phyloP scores from a whole-genome alignment of 2,113 vertebrate genomes.

The Condylura cristata region DNA sequence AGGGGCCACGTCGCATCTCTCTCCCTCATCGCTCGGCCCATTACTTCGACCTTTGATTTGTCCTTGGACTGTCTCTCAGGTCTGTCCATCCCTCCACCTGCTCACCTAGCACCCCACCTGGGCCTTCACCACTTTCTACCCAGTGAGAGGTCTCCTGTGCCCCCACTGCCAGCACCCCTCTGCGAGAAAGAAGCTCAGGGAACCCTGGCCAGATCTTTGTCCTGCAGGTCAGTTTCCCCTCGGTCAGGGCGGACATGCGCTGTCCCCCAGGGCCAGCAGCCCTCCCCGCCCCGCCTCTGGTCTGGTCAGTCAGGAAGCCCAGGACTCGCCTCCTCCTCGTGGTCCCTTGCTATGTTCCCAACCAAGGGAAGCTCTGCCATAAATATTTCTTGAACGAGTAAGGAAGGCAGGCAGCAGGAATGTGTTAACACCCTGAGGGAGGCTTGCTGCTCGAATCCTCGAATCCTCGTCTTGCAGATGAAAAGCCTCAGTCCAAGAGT shows the following conservation, averaged over 20 bases:
- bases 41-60: neutral
- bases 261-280: neutral
- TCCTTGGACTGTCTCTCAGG: neutral
- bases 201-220: neutral
- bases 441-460: too few relatives aligned
- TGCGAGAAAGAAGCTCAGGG: neutral
- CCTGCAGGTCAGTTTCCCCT: neutral
- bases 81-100: neutral
- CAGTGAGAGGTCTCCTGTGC: fast-evolving
- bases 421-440: neutral
- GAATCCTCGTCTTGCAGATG: neutral
- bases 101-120: neutral
- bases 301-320: neutral
- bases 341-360: too few relatives aligned
- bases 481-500: neutral
- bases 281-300: too few relatives aligned
- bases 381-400: neutral
- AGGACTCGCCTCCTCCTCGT: neutral
- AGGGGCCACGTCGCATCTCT: neutral
- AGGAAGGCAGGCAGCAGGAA: neutral
- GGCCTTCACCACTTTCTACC: neutral
- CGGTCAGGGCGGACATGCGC: neutral
- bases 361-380: neutral
- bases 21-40: fast-evolving
- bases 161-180: neutral